Percentiles rank a stretch among this genome's conserved stretches.
These are phyloP conservation scores for Tautogolabrus adspersus DNA, from an alignment of 2,113 vertebrate genomes.

Conservation along the genomic window DNA sequence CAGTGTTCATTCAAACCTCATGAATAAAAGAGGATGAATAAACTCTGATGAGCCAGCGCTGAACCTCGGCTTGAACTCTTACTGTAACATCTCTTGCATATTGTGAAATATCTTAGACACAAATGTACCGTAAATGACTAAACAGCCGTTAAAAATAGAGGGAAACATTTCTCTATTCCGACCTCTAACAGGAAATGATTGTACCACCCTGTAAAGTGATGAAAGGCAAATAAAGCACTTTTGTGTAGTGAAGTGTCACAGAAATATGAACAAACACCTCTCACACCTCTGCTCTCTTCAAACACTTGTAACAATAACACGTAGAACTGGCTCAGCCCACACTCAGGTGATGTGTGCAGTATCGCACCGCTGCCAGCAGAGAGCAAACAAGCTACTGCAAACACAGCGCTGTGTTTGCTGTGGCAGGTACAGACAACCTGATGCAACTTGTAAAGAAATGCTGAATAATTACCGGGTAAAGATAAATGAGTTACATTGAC, in stretches of 20 bases:
- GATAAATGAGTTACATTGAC: no score
- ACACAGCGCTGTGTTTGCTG: not conserved
- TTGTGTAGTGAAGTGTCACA: not conserved
- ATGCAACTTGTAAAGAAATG: not conserved
- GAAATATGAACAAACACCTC: constrained; percentile 20
- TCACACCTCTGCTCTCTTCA: not conserved
- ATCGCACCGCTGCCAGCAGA: constrained; percentile 53
- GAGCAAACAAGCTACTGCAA: constrained; percentile 31
- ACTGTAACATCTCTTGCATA: not conserved
- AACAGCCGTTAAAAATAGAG: not conserved
- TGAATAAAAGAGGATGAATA: not conserved
- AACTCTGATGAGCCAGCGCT: not conserved
- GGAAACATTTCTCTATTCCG: not conserved
- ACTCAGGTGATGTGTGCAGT: constrained; percentile 31
- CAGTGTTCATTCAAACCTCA: not conserved
- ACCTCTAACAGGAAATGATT: constrained; percentile 16
- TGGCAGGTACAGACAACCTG: not conserved
- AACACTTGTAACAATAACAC: not conserved
- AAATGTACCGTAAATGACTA: not conserved
- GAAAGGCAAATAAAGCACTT: not conserved
- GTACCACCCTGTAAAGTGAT: not conserved
- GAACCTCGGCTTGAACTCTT: not conserved
- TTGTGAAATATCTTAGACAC: not conserved
- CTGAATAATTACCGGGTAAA: no score
- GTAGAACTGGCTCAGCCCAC: not conserved